Evolutionary conservation across 2,113 vertebrate species (phyloP).

Genomic region (Mobula hypostoma): DNA sequence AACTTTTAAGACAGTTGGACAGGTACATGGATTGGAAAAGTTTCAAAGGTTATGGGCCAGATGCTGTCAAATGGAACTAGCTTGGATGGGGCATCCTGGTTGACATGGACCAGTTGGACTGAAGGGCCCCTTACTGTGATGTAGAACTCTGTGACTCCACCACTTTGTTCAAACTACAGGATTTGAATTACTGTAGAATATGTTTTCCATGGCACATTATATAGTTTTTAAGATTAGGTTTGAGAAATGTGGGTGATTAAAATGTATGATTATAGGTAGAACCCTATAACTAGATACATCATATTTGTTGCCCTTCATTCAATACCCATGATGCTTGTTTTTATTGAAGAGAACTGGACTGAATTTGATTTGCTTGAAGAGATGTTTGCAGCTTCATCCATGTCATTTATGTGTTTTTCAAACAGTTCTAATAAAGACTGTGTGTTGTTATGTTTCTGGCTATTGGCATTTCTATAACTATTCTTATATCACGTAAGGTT

Average conservation of each 20-base stretch:
- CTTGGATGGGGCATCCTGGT: no score
- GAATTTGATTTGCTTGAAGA: neutral
- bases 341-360: neutral
- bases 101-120: no score
- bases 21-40: no score
- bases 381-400: no score
- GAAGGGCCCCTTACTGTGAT: no score
- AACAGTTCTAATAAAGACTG: neutral
- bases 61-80: no score
- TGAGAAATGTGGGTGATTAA: neutral
- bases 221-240: neutral
- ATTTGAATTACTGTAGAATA: neutral
- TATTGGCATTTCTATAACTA: neutral
- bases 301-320: neutral
- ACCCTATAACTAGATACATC: neutral
- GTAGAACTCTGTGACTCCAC: neutral
- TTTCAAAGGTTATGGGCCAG: no score
- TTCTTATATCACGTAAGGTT: neutral
- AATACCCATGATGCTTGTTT: neutral
- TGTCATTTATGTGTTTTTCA: neutral
- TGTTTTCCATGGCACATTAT: neutral
- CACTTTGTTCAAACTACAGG: neutral
- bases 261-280: neutral
- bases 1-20: no score
- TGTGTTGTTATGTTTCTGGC: neutral